These are phyloP conservation scores for Rhorus exstirpatorius DNA, from an alignment of 2,888 invertebrate species.

Conservation along the genomic window DNA sequence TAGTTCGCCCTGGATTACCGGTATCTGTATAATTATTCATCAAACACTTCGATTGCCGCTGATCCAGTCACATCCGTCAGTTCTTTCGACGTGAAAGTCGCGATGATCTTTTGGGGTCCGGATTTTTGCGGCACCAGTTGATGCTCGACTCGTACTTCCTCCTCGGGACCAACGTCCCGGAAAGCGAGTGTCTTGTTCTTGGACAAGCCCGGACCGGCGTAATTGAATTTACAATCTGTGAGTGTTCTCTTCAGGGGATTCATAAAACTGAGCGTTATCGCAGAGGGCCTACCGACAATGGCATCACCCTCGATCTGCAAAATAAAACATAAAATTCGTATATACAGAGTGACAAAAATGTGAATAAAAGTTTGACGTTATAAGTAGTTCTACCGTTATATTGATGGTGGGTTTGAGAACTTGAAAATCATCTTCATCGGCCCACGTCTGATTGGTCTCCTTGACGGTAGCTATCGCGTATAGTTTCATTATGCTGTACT, in stretches of 20 bases:
- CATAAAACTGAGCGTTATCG: slow-evolving; percentile 88
- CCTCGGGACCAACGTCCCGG: slow-evolving; percentile 88
- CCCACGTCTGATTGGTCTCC: slow-evolving; percentile 94
- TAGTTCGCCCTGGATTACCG: too few relatives aligned
- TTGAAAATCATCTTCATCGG: slow-evolving; percentile 94
- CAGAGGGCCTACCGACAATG: slow-evolving; percentile 87
- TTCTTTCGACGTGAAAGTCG: slow-evolving; percentile 90
- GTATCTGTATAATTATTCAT: slow-evolving; percentile 64
- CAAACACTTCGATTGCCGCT: slow-evolving; percentile 88
- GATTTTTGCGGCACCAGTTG: slow-evolving; percentile 89
- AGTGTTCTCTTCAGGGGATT: slow-evolving; percentile 90
- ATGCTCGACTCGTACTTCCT: slow-evolving; percentile 87
- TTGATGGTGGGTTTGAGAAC: slow-evolving; percentile 91
- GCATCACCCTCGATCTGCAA: slow-evolving; percentile 89
- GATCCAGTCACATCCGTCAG: slow-evolving; percentile 91
- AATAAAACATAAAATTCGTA: slow-evolving; percentile 38
- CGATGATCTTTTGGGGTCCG: slow-evolving; percentile 90
- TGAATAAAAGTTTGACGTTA: too few relatives aligned
- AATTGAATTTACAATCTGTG: slow-evolving; percentile 90
- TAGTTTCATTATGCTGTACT: slow-evolving; percentile 93
- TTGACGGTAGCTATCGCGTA: slow-evolving; percentile 92
- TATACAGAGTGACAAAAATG: slow-evolving; percentile 44
- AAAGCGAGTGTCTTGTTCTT: slow-evolving; percentile 88
- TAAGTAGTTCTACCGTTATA: slow-evolving; percentile 89
- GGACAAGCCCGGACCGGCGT: slow-evolving; percentile 90